Percentiles rank a stretch among this genome's conserved stretches.
phyloP scores from a whole-genome alignment of 2,888 invertebrate genomes.

The Saturnia japonica region DNA sequence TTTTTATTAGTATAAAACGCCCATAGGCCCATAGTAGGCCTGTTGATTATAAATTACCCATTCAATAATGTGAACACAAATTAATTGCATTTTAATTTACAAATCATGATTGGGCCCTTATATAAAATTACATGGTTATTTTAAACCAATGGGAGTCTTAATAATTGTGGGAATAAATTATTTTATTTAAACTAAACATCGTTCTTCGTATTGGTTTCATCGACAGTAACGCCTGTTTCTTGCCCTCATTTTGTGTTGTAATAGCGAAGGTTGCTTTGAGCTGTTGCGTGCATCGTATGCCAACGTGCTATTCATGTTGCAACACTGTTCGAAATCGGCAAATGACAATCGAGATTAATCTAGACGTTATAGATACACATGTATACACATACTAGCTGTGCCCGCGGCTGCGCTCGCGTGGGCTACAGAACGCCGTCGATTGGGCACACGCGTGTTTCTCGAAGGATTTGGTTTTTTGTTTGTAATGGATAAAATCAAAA shows the following conservation, averaged over 20 bases:
- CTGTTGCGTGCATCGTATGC: not conserved
- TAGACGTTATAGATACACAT: too few relatives aligned
- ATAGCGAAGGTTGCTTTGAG: not conserved
- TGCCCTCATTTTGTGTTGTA: constrained; percentile 13
- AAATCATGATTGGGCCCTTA: not conserved
- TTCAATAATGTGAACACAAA: not conserved
- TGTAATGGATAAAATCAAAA: too few relatives aligned
- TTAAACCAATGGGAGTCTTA: not conserved
- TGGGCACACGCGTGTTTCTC: too few relatives aligned
- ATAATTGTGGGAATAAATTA: not conserved
- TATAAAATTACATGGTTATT: not conserved
- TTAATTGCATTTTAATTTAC: not conserved
- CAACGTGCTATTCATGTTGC: not conserved
- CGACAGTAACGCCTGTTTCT: not conserved
- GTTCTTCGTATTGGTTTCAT: not conserved
- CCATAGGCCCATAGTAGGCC: not conserved
- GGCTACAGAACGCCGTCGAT: too few relatives aligned
- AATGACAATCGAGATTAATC: not conserved
- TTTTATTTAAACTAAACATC: not conserved
- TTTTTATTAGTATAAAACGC: not conserved
- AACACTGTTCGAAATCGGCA: not conserved
- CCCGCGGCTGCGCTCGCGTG: too few relatives aligned
- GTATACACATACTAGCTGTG: too few relatives aligned
- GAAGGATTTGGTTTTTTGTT: too few relatives aligned
- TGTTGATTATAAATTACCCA: not conserved